Base-by-base conservation (phyloP, 2,888 invertebrate genomes). In the Camponotus fellah region DNA sequence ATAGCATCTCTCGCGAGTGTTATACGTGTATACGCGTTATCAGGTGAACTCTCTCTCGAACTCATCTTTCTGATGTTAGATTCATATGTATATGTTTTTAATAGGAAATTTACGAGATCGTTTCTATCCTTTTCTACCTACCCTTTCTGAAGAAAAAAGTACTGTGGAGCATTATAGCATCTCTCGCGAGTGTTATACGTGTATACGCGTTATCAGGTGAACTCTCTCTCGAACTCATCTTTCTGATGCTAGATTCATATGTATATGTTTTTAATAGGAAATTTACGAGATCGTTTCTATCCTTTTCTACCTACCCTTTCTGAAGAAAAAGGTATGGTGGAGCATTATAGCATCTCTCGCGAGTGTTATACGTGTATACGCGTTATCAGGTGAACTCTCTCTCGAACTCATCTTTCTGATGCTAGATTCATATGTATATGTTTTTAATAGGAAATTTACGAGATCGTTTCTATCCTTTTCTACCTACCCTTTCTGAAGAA, bases 281-380 rank as follows among this genome's bases (percentile, higher is more conserved):
- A n/a, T n/a, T n/a, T n/a, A n/a, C n/a, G n/a, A n/a, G n/a, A n/a
- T n/a, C n/a, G n/a, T n/a, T n/a, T n/a, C n/a, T n/a, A n/a, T n/a
- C n/a, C n/a, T n/a, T n/a, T n/a, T n/a, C n/a, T n/a, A n/a, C n/a
- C n/a, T n/a, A n/a, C n/a, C n/a, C n/a, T n/a, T n/a, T n/a, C n/a
- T n/a, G n/a, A n/a, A n/a, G n/a, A n/a, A n/a, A n/a, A n/a, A n/a
- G n/a, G n/a, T n/a, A n/a, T n/a, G n/a, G n/a, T 79, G 71, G 17
- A 46, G 46, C 49, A 79, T 79, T 79, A 79, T 17, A 34, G 21
- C 17, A 37, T 71, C 49, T 43, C 77, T 34, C 34, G 46, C 79
- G 60, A 60, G 71, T 60, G 2, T n/a, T n/a, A n/a, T n/a, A 8
- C 6, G n/a, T 8, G 17, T 49, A 6, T 49, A 2, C 4, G 17